Conservation (phyloP, 2,113 vertebrate genomes). For the Gadus chalcogrammus region DNA sequence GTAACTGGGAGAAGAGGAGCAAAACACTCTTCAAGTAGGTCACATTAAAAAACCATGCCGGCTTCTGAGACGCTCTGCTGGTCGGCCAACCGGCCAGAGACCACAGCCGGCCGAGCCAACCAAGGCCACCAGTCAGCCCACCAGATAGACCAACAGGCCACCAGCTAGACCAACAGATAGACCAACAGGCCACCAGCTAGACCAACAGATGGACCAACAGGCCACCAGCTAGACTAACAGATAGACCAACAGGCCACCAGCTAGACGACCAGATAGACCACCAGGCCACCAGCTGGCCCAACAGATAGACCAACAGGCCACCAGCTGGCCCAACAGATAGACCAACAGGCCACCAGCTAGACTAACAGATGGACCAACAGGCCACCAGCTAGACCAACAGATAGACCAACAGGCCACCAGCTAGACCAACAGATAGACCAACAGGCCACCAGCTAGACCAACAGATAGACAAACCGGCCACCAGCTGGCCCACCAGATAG, state of each 20-base stretch:
- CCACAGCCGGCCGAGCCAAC: not conserved
- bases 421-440: conserved; percentile 16
- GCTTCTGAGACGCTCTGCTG: not conserved
- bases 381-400: no score
- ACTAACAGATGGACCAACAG: conserved; percentile 12
- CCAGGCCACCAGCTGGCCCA: no score
- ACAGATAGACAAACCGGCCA: conserved; percentile 43
- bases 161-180: not conserved
- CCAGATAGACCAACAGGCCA: conserved; percentile 44
- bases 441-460: not conserved
- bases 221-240: no score
- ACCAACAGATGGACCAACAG: not conserved
- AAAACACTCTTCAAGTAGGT: conserved; percentile 67
- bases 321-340: conserved; percentile 10
- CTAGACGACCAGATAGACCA: no score
- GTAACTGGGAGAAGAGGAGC: conserved; percentile 70
- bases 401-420: conserved; percentile 46
- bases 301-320: no score
- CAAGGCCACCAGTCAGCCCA: not conserved
- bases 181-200: not conserved
- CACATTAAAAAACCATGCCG: conserved; percentile 68
- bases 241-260: no score
- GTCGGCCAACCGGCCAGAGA: not conserved
- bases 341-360: conserved; percentile 43
- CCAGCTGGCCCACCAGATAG: conserved; percentile 22